Conservation (phyloP, 1,140 invertebrate species). For the Drosophila truncata region DNA sequence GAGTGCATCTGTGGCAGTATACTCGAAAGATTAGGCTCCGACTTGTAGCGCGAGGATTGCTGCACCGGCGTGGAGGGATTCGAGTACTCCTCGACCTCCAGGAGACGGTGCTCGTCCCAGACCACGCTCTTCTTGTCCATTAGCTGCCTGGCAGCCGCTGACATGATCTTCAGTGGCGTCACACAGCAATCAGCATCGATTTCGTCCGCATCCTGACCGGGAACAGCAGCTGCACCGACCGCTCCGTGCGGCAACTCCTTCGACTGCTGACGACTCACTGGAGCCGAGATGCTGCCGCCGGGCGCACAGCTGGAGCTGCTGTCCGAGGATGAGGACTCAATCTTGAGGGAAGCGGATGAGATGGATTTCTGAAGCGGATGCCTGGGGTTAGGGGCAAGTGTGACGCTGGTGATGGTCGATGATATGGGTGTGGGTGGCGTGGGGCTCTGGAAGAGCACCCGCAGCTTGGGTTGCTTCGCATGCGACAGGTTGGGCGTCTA, state of each 20-base stretch:
- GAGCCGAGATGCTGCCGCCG: conserved; percentile 62
- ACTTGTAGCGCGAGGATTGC: conserved; percentile 78
- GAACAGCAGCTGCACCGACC: conserved; percentile 7
- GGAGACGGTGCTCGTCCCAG: conserved; percentile 73
- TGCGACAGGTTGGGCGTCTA: conserved; percentile 79
- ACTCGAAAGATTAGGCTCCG: conserved; percentile 81
- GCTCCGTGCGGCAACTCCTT: conserved; percentile 38
- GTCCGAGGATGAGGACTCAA: conserved; percentile 61
- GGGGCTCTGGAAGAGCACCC: conserved; percentile 83
- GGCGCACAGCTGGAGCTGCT: conserved; percentile 54
- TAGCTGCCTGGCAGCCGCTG: conserved; percentile 68
- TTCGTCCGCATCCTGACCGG: conserved; percentile 58
- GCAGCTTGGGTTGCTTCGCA: conserved; percentile 75
- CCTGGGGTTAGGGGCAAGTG: conserved; percentile 50
- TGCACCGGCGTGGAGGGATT: conserved; percentile 77
- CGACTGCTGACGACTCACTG: conserved; percentile 75
- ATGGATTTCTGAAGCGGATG: conserved; percentile 82
- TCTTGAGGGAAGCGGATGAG: conserved; percentile 77
- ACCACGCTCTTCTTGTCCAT: conserved; percentile 74
- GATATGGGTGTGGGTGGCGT: conserved; percentile 45
- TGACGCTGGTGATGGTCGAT: conserved; percentile 53
- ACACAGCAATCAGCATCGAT: conserved; percentile 63
- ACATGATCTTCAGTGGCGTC: conserved; percentile 72
- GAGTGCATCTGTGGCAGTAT: conserved; percentile 56
- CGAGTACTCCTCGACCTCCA: conserved; percentile 76